Base-by-base conservation (phyloP, 2,113 vertebrate genomes). In the Mormoops blainvillei region DNA sequence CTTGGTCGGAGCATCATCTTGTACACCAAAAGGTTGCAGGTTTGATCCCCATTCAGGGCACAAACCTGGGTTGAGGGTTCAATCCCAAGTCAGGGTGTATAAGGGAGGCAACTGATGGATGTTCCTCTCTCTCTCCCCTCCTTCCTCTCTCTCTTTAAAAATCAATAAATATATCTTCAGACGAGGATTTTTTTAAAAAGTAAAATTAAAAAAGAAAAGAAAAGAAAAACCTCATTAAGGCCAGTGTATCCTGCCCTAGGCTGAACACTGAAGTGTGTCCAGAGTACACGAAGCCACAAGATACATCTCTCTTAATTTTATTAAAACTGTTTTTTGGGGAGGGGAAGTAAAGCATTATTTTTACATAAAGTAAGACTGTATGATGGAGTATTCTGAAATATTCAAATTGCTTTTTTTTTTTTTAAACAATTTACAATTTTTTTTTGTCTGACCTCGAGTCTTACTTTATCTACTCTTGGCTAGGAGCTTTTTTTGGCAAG, bases 361-460 rank as follows among this genome's bases (percentile, higher is more conserved):
- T 97, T 71, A 81, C 19, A 54, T 48, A 58, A 80, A 95, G 92
- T 87, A 93, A 82, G 87, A 86, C 3, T 14, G 3, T 28, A 41
- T 84, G 36, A 26, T 95, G 10, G 96, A 80, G 4, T 36, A 81
- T 48, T 36, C 24, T 61, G 45, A 94, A 92, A 92, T 73, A 68
- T 92, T 61, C 24, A 89, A 95, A 31, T 84, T 15, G 36, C 11
- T 10, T 38, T 52, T 31, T 36, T 73, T 43, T 41, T 74, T 73
- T 76, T 76, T 76, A 76, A n/a, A n/a, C 28, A 77, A 65, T 36
- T 82, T 85, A 24, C 76, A 93, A n/a, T 68, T 65, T 38, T 76
- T 96, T 80, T 58, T 38, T 68, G 38, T 68, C 65, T 95, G 45
- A 94, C 48, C 70, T 94, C 94, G 89, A 95, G 68, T 31, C 15